A percentile compares a stretch with the other conserved stretches of the same genome.
Evolutionary conservation across 2,113 vertebrate genomes (phyloP).

Genomic region (Rhegmatorhina hoffmannsi): DNA sequence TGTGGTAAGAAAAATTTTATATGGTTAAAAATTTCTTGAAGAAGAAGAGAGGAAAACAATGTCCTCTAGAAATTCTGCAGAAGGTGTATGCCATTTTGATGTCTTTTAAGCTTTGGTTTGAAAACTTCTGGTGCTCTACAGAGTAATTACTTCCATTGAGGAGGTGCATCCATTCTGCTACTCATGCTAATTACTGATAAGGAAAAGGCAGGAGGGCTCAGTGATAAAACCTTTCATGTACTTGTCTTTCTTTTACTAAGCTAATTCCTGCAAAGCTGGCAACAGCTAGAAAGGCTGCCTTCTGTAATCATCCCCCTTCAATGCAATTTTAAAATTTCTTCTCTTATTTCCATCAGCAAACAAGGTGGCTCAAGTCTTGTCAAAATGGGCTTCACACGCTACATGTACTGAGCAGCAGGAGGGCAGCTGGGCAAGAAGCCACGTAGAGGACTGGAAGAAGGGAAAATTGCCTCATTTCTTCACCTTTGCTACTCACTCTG

Average conservation of each 20-base stretch:
- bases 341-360: background rate
- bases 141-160: constrained; percentile 1
- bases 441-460: background rate
- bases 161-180: constrained; percentile 18
- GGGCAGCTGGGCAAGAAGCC: background rate
- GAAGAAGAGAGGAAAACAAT: background rate
- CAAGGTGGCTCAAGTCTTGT: background rate
- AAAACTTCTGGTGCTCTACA: constrained; percentile 3
- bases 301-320: background rate
- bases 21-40: background rate
- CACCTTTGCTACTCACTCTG: background rate
- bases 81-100: background rate
- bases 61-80: background rate
- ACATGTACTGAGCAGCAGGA: rapidly evolving
- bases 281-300: background rate
- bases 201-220: constrained; percentile 5
- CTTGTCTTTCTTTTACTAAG: background rate
- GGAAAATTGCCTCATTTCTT: background rate
- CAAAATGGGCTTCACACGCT: background rate
- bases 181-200: constrained; percentile 21
- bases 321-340: background rate
- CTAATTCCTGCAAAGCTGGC: background rate
- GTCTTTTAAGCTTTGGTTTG: constrained; percentile 17
- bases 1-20: background rate
- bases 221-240: background rate